phyloP scores from a whole-genome alignment of 2,113 vertebrate species.

The Calypte anna region DNA sequence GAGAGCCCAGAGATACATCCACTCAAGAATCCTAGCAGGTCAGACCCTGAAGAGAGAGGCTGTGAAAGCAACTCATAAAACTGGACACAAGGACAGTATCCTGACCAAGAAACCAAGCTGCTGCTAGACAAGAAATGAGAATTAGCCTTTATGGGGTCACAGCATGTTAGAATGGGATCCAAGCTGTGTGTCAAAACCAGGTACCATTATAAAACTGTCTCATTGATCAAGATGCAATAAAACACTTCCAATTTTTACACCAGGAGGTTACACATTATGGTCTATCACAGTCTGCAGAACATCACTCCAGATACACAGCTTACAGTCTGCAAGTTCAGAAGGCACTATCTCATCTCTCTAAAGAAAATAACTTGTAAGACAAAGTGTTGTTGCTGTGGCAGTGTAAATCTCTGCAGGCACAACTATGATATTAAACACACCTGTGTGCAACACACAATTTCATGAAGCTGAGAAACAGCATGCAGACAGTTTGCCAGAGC shows the following conservation, averaged over 20 bases:
- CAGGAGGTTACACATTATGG: fast-evolving
- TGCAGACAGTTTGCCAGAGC: neutral
- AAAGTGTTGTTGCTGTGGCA: neutral
- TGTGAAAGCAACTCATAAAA: neutral
- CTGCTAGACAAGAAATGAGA: neutral
- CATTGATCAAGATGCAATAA: neutral
- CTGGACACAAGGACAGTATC: neutral
- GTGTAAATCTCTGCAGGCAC: neutral
- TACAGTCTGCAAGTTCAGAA: neutral
- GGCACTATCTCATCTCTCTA: neutral
- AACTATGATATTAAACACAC: neutral
- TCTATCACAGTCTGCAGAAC: neutral
- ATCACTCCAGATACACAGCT: neutral
- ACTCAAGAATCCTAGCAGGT: neutral
- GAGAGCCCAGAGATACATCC: neutral
- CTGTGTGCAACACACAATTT: too few relatives aligned
- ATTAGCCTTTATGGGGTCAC: neutral
- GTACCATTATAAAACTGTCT: neutral
- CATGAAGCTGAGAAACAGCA: neutral
- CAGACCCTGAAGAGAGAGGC: neutral
- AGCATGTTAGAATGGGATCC: fast-evolving
- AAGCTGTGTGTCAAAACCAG: neutral
- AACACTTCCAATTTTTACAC: neutral
- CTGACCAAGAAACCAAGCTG: neutral
- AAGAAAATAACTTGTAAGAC: neutral